Base-by-base conservation (phyloP, 1,140 invertebrate genomes). In the Whitmania pigra region DNA sequence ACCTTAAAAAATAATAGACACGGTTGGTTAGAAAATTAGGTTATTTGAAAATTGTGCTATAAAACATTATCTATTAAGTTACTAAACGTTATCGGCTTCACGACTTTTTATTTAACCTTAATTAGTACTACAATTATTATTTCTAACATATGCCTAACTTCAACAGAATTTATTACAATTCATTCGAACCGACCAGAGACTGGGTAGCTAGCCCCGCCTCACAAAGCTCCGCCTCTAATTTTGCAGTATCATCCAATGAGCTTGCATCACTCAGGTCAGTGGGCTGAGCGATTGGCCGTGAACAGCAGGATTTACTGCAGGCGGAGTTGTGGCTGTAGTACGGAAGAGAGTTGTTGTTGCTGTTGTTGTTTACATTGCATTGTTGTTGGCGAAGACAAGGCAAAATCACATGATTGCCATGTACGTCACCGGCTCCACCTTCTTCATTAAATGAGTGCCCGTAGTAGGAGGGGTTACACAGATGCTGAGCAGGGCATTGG, bases 161-260 rank as follows among this genome's bases (percentile, higher is more conserved):
- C n/a, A n/a, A n/a, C n/a, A n/a, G n/a, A n/a, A n/a, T n/a, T 49
- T 49, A 49, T 49, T 17, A 13, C 15, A 63, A 18, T 25, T 63
- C 18, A 63, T n/a, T 63, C 11, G 18, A 63, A 63, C 57, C 57
- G 15, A 63, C 57, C 57, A 63, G 29, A 63, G 57, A 63, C 57
- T 63, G 57, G 22, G 57, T 63, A 63, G 29, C 57, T 7, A 63
- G 11, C 11, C 29, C 57, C 22, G 57, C 57, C 57, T 63, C 57
- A n/a, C 22, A 63, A 13, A 63, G 22, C 22, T 63, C 57, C 43
- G 43, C 43, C 43, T 49, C 43, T 17, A 49, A 49, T 49, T 49
- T 49, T 17, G 43, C 43, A 49, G 43, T 49, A 17, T 49, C 43
- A 49, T 49, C 43, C 43, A 49, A 49, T 5, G 43, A 49, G 15